phyloP scores from a whole-genome alignment of 2,113 vertebrate genomes.

The Zingel zingel region DNA sequence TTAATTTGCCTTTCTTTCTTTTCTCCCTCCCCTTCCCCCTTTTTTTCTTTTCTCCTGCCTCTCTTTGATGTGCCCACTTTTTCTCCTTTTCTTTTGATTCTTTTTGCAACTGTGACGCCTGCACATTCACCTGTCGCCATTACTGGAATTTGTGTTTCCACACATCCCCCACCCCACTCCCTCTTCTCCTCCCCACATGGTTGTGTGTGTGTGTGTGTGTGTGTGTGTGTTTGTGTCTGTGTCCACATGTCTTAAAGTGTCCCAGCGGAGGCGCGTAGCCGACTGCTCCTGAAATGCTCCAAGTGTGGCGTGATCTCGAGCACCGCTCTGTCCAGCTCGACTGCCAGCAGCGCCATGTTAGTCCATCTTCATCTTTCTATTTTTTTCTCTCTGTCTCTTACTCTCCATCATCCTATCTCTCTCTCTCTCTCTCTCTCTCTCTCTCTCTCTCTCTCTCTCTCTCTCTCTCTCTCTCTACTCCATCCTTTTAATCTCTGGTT shows the following conservation, averaged over 20 bases:
- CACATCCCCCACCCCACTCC: background rate
- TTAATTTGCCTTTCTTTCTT: slow-evolving; percentile 78
- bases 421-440: slow-evolving; percentile 36
- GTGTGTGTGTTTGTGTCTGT: slow-evolving; percentile 43
- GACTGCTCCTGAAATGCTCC: slow-evolving; percentile 97
- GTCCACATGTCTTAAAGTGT: slow-evolving; percentile 79
- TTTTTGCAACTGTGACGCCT: slow-evolving; percentile 57
- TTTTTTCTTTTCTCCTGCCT: slow-evolving; percentile 35
- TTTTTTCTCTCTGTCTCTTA: slow-evolving; percentile 20
- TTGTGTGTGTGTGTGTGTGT: slow-evolving; percentile 51
- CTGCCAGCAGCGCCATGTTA: slow-evolving; percentile 97
- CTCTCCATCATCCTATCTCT: background rate
- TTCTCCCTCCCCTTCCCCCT: slow-evolving; percentile 27
- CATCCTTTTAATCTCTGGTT: slow-evolving; percentile 59
- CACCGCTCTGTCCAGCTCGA: slow-evolving; percentile 92
- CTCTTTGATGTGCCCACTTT: slow-evolving; percentile 61
- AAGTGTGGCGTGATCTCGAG: slow-evolving; percentile 97
- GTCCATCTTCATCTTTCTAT: slow-evolving; percentile 82
- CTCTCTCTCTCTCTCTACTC: slow-evolving; percentile 12
- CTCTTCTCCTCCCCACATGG: slow-evolving; percentile 24
- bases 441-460: slow-evolving; percentile 6
- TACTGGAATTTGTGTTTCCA: slow-evolving; percentile 45
- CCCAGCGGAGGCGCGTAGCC: slow-evolving; percentile 88
- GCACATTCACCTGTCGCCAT: slow-evolving; percentile 47
- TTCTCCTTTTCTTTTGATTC: slow-evolving; percentile 54